A percentile compares a stretch with the other conserved stretches of the same genome.
Evolutionary conservation across 2,888 invertebrate genomes (phyloP).

Genomic region (Dicranocentrus wangi): DNA sequence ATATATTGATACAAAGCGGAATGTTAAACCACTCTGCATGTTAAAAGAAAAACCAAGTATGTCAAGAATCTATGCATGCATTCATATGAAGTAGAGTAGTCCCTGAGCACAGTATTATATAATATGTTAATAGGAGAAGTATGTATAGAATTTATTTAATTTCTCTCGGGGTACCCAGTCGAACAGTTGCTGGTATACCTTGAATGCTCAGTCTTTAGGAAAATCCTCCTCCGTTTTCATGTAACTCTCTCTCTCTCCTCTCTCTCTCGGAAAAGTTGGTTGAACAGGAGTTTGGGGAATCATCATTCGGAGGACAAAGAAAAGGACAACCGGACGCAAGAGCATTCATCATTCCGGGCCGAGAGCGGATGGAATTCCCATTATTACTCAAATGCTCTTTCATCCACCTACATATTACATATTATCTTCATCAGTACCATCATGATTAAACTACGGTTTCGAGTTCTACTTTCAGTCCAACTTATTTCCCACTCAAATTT

Average conservation of each 20-base stretch:
- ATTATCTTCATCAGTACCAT: slow-evolving; percentile 25
- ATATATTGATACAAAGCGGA: no score
- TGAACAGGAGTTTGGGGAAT: slow-evolving; percentile 17
- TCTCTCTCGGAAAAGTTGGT: slow-evolving; percentile 18
- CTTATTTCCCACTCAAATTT: no score
- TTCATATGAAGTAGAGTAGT: no score
- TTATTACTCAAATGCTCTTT: slow-evolving; percentile 37
- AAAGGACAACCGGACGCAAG: slow-evolving; percentile 52
- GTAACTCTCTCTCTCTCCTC: no score
- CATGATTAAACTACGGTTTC: slow-evolving; percentile 3
- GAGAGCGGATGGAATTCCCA: slow-evolving; percentile 59
- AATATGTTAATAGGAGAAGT: no score
- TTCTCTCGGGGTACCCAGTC: neutral
- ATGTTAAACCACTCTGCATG: no score
- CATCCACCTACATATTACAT: neutral
- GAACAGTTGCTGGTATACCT: neutral
- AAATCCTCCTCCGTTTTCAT: no score
- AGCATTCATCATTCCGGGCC: slow-evolving; percentile 54
- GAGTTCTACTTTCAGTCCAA: neutral
- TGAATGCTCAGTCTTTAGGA: neutral
- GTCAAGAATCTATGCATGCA: no score
- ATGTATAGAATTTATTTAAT: neutral
- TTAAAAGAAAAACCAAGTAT: no score
- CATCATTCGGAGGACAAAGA: slow-evolving; percentile 23
- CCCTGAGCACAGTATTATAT: no score